Evolutionary conservation across 2,113 vertebrate species (phyloP), one percentile per base, ranked within the genome.

Genomic region (Microcebus murinus): DNA sequence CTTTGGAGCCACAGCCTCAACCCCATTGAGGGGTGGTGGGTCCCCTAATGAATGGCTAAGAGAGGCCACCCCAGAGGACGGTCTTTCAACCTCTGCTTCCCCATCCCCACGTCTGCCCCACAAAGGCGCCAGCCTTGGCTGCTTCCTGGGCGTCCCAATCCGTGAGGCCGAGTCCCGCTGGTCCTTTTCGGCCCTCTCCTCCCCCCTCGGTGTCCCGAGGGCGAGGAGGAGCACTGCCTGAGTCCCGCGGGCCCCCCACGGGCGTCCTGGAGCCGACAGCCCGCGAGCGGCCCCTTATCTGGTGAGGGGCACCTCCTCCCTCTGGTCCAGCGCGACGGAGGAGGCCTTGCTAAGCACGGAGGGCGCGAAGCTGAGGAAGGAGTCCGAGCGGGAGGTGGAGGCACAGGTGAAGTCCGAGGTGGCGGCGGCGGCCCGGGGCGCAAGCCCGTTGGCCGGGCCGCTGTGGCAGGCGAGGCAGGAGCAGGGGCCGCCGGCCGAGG

Each of bases 251-350:
- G 34, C 20, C 8, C 42, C 84, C 94, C 71, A 93, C 55, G 55
- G 94, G 59, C 9, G 29, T 98, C 80, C 93, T 92, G 96, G 89
- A 92, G 97, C 83, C 68, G 85, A 90, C 94, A 95, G 97, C 98
- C 98, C 96, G 96, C 96, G 93, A 65, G 74, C 90, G 48, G 93
- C 77, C 86, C 97, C 98, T 98, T 99, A 99, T 99, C 99, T 99
- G 93, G 99, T 99, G 97, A 99, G 99, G 96, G 99, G 99, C 87
- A 99, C 99, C 98, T 99, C 99, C 98, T 99, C 99, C 97, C 99
- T 99, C 99, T 99, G 99, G 98, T 99, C 99, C 98, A 99, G 97
- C 68, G 99, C 98, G 85, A 99, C 99, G 42, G 99, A 97, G 91
- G 99, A 98, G 93, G 99, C 98, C 99, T 99, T 99, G 98, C 99